Percentiles rank a stretch among this genome's conserved stretches.
These are phyloP conservation scores for Mesoclemmys tuberculata DNA, from an alignment of 2,113 vertebrate species.

Conservation along the genomic window DNA sequence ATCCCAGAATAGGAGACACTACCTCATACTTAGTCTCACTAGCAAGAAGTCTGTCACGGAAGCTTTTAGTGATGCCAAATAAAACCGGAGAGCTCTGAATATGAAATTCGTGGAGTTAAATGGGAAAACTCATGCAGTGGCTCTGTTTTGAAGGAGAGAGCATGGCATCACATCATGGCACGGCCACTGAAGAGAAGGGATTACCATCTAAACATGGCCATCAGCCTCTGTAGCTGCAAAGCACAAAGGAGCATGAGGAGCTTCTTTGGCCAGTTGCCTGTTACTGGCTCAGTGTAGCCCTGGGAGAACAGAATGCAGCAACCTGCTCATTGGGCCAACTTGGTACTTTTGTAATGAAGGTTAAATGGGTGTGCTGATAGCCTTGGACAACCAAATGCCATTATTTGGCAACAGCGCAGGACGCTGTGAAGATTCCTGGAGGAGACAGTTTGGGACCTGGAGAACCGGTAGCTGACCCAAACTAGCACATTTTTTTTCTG, in stretches of 20 bases:
- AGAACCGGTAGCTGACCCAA: no score
- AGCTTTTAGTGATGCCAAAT: accelerated
- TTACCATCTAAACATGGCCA: background rate
- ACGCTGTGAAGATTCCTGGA: background rate
- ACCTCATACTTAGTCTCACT: accelerated
- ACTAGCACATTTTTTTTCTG: no score
- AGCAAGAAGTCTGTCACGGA: background rate
- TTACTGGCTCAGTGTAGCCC: constrained; percentile 30
- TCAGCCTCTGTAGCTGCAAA: accelerated
- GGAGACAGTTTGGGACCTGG: background rate
- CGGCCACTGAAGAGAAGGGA: background rate
- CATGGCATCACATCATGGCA: background rate
- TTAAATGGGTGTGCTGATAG: constrained; percentile 46
- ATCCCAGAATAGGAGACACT: accelerated
- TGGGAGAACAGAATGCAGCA: background rate
- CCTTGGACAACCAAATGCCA: constrained; percentile 53
- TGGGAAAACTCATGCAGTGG: accelerated
- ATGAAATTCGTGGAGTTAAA: background rate
- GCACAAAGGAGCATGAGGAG: background rate
- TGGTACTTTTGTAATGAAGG: constrained; percentile 48
- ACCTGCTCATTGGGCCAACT: background rate
- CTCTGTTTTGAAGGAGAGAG: background rate
- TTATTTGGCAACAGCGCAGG: constrained; percentile 13
- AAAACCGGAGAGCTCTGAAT: background rate
- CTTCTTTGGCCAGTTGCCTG: background rate